Evolutionary conservation across 2,113 vertebrate species (phyloP).

Genomic region (Puntigrus tetrazona): DNA sequence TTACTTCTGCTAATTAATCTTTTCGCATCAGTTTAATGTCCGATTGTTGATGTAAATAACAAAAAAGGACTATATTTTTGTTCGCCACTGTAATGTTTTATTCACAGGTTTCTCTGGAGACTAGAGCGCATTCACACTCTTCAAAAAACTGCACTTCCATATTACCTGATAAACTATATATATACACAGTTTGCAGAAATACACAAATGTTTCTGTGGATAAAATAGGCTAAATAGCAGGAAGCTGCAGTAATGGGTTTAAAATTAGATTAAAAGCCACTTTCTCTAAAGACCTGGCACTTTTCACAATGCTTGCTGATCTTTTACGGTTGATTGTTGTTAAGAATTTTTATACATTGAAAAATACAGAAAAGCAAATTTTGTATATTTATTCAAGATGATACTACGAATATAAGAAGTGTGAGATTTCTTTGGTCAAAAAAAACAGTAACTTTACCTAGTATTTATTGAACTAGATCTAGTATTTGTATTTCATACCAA

Average conservation of each 20-base stretch:
- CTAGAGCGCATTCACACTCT: background rate
- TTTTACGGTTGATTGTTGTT: background rate
- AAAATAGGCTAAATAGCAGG: background rate
- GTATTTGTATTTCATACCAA: background rate
- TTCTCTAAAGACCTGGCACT: background rate
- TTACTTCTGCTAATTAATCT: background rate
- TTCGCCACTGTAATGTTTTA: background rate
- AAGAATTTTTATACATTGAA: background rate
- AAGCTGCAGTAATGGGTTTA: background rate
- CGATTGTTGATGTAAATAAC: background rate
- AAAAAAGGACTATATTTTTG: background rate
- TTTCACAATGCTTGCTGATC: constrained; percentile 20
- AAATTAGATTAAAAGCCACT: background rate
- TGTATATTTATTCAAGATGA: constrained; percentile 14
- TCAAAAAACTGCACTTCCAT: background rate
- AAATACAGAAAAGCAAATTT: background rate
- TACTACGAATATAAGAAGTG: background rate
- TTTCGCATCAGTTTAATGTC: background rate
- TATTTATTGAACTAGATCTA: constrained; percentile 16
- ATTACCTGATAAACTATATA: background rate
- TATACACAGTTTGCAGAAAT: background rate
- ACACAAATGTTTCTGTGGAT: background rate
- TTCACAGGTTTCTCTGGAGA: background rate
- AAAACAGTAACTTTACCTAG: background rate
- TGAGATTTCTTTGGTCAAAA: background rate